Percentiles rank a stretch among this genome's conserved stretches.
phyloP scores from a whole-genome alignment of 2,888 invertebrate species.

The Serrognathus titanus region DNA sequence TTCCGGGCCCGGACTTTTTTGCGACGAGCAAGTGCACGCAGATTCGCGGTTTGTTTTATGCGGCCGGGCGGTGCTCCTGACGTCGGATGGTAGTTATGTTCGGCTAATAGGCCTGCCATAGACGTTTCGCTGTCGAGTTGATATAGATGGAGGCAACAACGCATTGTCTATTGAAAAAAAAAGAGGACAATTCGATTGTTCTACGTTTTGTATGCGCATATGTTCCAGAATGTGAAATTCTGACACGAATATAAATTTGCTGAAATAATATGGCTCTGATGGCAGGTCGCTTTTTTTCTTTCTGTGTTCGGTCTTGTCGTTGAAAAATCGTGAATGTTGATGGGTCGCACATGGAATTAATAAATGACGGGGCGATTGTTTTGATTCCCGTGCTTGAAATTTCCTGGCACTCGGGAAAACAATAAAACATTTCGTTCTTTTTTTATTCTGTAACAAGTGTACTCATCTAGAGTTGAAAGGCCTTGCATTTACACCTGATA shows the following conservation, averaged over 20 bases:
- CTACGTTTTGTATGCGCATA: slow-evolving; percentile 27
- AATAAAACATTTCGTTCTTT: no score
- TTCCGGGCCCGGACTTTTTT: not conserved
- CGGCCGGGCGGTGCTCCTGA: slow-evolving; percentile 41
- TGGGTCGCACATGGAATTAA: slow-evolving; percentile 25
- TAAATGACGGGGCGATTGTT: slow-evolving; percentile 17
- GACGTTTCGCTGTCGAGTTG: slow-evolving; percentile 44
- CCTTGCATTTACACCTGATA: no score
- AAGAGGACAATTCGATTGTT: slow-evolving; percentile 34
- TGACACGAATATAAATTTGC: slow-evolving; percentile 34
- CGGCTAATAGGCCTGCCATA: slow-evolving; percentile 43
- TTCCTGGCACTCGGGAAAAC: no score
- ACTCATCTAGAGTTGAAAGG: no score
- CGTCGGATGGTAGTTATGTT: slow-evolving; percentile 42
- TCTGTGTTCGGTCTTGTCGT: not conserved
- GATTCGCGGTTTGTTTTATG: slow-evolving; percentile 40
- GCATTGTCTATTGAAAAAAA: slow-evolving; percentile 29
- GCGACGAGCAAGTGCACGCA: not conserved
- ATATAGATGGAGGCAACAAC: slow-evolving; percentile 33
- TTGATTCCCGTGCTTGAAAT: no score
- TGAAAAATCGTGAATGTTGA: slow-evolving; percentile 22
- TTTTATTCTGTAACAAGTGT: no score
- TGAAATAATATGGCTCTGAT: slow-evolving; percentile 28
- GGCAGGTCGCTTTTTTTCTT: slow-evolving; percentile 11
- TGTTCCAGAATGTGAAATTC: slow-evolving; percentile 34